These are phyloP conservation scores for Lacerta viridis DNA, from an alignment of 2,797 vertebrate genomes.

Conservation along the genomic window DNA sequence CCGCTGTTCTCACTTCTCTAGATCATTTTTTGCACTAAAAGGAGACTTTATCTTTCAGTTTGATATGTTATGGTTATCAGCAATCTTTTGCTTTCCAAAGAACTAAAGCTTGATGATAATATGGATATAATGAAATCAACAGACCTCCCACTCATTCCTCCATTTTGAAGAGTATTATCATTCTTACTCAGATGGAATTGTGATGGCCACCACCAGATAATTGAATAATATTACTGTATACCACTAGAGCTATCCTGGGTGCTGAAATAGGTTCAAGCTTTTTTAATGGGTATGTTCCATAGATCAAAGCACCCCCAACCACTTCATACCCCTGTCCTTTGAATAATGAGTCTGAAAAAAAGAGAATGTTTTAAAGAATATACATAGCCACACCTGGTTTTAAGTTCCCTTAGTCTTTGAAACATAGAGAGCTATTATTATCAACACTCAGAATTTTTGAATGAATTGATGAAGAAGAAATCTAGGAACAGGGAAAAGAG, in stretches of 20 bases:
- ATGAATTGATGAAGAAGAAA: background rate
- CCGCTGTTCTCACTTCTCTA: constrained; percentile 52
- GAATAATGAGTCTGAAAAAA: background rate
- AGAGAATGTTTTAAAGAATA: background rate
- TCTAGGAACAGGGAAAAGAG: background rate
- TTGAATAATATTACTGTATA: background rate
- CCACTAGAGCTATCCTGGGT: background rate
- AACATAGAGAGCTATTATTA: background rate
- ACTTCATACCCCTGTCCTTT: background rate
- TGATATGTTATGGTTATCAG: constrained; percentile 48
- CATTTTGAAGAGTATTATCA: background rate
- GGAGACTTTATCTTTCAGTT: constrained; percentile 47
- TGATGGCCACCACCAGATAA: background rate
- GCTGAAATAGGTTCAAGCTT: background rate
- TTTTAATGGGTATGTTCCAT: accelerated
- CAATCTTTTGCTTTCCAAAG: constrained; percentile 53
- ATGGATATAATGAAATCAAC: constrained; percentile 42
- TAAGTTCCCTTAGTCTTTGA: background rate
- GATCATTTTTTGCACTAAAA: constrained; percentile 53
- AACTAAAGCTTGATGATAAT: constrained; percentile 35
- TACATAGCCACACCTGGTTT: background rate
- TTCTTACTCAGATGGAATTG: background rate
- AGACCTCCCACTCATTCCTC: constrained; percentile 1
- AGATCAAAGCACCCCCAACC: accelerated
- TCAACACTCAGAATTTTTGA: background rate